A percentile compares a stretch with the other conserved stretches of the same genome.
Evolutionary conservation across 2,888 invertebrate species (phyloP).

Genomic region (Limnephilus lunatus): DNA sequence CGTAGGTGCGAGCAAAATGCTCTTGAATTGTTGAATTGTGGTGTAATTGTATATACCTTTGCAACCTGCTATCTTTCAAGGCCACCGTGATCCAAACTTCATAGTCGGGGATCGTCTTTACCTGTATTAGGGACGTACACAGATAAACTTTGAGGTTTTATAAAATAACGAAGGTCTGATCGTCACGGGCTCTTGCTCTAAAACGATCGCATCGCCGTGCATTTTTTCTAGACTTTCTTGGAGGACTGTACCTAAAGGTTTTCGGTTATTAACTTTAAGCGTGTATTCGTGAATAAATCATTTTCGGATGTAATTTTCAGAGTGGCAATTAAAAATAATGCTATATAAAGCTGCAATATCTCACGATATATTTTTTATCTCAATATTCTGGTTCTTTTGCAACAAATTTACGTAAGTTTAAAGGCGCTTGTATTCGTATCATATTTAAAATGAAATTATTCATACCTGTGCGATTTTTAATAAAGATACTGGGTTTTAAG

Average conservation of each 20-base stretch:
- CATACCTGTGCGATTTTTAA: neutral
- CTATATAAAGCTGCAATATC: slow-evolving; percentile 27
- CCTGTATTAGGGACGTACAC: no score
- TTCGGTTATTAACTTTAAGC: slow-evolving; percentile 33
- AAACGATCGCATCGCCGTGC: no score
- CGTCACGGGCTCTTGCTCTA: no score
- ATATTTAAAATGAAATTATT: neutral
- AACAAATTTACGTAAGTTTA: slow-evolving; percentile 28
- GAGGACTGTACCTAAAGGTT: neutral
- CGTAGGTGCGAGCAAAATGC: no score
- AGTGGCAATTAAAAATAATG: slow-evolving; percentile 36
- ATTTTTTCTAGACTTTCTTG: no score
- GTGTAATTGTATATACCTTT: no score
- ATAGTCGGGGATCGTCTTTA: no score
- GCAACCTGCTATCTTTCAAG: no score
- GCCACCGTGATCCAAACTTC: no score
- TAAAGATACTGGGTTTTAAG: neutral
- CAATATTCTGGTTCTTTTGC: slow-evolving; percentile 12
- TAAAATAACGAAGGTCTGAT: no score
- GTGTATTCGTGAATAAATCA: slow-evolving; percentile 34
- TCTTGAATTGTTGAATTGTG: no score
- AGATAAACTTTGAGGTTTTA: no score
- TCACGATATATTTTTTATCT: slow-evolving; percentile 19
- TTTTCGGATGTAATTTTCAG: slow-evolving; percentile 36
- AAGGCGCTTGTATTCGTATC: neutral